These are phyloP conservation scores for Rhineura floridana DNA, from an alignment of 2,113 vertebrate species.

Conservation along the genomic window DNA sequence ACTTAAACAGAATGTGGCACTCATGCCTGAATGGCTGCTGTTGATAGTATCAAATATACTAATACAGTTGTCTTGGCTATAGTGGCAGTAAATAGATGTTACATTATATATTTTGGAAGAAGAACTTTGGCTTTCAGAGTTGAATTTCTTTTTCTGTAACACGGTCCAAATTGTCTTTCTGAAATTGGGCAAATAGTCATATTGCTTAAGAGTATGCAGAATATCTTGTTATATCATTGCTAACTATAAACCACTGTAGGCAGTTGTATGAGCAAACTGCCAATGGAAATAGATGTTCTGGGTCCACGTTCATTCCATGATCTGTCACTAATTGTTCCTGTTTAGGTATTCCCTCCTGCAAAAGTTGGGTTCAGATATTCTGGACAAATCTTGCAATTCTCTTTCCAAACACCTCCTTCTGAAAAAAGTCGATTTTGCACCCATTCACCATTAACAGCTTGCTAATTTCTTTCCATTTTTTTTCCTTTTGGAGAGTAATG, in stretches of 20 bases:
- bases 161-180: neutral
- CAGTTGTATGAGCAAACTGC: neutral
- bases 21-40: neutral
- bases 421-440: neutral
- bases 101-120: neutral
- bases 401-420: neutral
- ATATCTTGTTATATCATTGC: neutral
- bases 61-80: neutral
- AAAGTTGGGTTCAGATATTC: neutral
- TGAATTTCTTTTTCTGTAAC: too few species aligned
- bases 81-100: neutral
- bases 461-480: neutral
- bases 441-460: neutral
- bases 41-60: neutral
- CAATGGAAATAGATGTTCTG: neutral
- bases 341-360: neutral
- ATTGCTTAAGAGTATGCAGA: neutral
- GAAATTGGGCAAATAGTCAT: neutral
- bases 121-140: neutral
- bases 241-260: neutral
- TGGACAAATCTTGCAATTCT: neutral
- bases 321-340: neutral
- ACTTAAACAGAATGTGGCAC: neutral
- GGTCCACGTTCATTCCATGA: neutral
- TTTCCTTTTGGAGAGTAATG: neutral